These are phyloP conservation scores for Lamellibrachia satsuma DNA, from an alignment of 2,888 invertebrate genomes.

Conservation along the genomic window DNA sequence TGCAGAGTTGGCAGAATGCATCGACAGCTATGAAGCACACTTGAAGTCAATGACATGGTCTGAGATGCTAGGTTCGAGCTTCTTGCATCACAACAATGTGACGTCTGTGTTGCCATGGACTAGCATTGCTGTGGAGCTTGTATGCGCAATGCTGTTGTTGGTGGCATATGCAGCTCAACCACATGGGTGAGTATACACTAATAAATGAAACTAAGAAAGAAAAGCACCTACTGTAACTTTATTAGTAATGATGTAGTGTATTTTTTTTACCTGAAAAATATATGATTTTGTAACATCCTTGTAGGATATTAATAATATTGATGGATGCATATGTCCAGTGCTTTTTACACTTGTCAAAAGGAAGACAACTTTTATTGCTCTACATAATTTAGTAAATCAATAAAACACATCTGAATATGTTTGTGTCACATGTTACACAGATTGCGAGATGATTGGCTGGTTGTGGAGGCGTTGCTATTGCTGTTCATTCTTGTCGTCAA, in stretches of 20 bases:
- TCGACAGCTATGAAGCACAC: background rate
- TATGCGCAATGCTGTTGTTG: background rate
- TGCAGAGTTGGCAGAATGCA: background rate
- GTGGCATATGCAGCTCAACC: slow-evolving; percentile 27
- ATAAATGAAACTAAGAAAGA: background rate
- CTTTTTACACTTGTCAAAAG: background rate
- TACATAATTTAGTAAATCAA: background rate
- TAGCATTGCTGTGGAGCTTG: slow-evolving; percentile 23
- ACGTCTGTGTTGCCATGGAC: slow-evolving; percentile 33
- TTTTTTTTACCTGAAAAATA: background rate
- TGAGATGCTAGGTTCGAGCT: slow-evolving; percentile 22
- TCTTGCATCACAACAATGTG: slow-evolving; percentile 27
- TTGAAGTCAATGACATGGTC: slow-evolving; percentile 18
- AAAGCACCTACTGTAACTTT: no score
- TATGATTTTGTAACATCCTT: background rate
- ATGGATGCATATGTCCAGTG: background rate
- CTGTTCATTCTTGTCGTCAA: slow-evolving; percentile 48
- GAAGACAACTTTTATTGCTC: background rate
- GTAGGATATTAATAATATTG: background rate
- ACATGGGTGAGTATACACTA: slow-evolving; percentile 24
- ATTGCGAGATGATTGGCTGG: slow-evolving; percentile 46
- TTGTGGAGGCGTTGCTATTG: slow-evolving; percentile 51
- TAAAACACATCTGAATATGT: background rate
- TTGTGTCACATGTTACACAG: slow-evolving; percentile 17
- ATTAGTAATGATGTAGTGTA: background rate